A percentile compares a stretch with the other conserved stretches of the same genome.
These are phyloP conservation scores for Maccullochella peelii DNA, from an alignment of 2,113 vertebrate species.

Conservation along the genomic window DNA sequence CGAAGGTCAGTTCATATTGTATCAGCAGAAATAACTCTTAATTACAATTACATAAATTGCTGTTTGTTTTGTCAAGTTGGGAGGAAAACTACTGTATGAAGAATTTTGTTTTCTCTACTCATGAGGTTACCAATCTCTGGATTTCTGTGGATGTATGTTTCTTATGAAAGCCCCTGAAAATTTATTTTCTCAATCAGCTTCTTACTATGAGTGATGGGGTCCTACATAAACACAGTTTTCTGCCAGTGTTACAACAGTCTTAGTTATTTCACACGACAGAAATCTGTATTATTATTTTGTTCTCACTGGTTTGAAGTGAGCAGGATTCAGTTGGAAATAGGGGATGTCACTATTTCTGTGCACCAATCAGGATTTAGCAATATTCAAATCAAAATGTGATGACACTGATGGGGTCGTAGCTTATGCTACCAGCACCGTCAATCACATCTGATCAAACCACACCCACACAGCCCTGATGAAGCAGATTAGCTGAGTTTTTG, in stretches of 20 bases:
- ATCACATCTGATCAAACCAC: background rate
- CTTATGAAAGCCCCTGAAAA: background rate
- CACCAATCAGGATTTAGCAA: too few relatives aligned
- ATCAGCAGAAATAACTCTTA: background rate
- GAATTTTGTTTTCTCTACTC: too few relatives aligned
- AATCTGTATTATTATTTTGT: too few relatives aligned
- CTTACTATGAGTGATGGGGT: background rate
- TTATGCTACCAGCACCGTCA: background rate
- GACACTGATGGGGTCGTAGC: too few relatives aligned
- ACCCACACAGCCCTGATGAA: too few relatives aligned
- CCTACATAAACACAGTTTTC: background rate
- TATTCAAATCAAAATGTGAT: background rate
- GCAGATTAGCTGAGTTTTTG: background rate
- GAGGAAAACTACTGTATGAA: background rate
- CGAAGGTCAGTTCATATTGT: slow-evolving; percentile 22
- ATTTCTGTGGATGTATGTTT: background rate
- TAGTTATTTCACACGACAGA: too few relatives aligned
- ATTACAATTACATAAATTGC: background rate
- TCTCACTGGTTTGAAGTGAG: too few relatives aligned
- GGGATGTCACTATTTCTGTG: too few relatives aligned
- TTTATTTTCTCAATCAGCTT: background rate
- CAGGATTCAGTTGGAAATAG: too few relatives aligned
- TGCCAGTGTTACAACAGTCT: too few relatives aligned
- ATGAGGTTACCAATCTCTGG: background rate
- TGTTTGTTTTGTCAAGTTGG: slow-evolving; percentile 1